These are phyloP conservation scores for Apotomis capreana DNA, from an alignment of 2,888 invertebrate species.

Conservation along the genomic window DNA sequence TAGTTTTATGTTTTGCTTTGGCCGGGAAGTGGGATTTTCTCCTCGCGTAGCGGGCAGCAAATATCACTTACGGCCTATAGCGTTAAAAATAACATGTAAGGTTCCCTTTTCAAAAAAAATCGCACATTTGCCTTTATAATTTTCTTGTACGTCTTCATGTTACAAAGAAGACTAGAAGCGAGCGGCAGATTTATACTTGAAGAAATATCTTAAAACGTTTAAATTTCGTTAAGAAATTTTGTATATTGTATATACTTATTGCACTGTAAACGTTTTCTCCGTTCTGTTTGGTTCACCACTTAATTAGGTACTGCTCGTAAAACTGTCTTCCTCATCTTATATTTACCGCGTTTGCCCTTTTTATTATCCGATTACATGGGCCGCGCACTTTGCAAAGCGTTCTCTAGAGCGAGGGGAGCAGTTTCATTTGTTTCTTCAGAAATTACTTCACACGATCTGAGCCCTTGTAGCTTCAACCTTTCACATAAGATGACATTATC, in stretches of 20 bases:
- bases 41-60: too few relatives aligned
- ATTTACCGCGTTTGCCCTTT: constrained; percentile 84
- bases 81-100: too few relatives aligned
- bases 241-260: constrained; percentile 51
- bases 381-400: constrained; percentile 80
- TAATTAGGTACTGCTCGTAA: constrained; percentile 83
- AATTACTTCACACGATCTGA: constrained; percentile 76
- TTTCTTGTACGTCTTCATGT: too few relatives aligned
- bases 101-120: too few relatives aligned
- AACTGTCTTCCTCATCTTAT: constrained; percentile 84
- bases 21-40: too few relatives aligned
- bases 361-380: constrained; percentile 84
- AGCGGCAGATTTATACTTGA: too few relatives aligned
- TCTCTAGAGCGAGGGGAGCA: constrained; percentile 78
- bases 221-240: neutral
- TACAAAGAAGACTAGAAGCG: too few relatives aligned
- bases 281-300: constrained; percentile 81
- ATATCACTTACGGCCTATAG: too few relatives aligned
- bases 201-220: too few relatives aligned
- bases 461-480: constrained; percentile 56
- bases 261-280: constrained; percentile 74
- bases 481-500: constrained; percentile 40
- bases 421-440: constrained; percentile 83
- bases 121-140: too few relatives aligned
- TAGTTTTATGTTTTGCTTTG: too few relatives aligned